Evolutionary conservation across 2,888 invertebrate genomes (phyloP).

Genomic region (Drosophila subquinaria): DNA sequence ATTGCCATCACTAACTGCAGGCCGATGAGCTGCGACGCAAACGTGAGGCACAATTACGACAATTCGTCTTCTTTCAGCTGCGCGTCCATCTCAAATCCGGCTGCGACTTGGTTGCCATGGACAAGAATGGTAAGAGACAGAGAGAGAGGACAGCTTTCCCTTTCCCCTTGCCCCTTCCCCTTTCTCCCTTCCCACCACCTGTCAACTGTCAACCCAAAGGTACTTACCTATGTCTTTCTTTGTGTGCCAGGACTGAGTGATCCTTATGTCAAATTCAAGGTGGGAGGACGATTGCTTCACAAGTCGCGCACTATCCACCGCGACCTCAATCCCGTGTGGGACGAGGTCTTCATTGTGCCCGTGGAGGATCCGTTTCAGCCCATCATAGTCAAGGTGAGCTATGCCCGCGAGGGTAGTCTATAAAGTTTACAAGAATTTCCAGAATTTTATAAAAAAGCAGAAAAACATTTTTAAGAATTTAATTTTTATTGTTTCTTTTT

Average conservation of each 20-base stretch:
- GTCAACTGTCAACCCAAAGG: neutral
- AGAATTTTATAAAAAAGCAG: neutral
- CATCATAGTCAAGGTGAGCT: slow-evolving; percentile 92
- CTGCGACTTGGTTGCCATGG: slow-evolving; percentile 95
- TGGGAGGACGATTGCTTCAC: slow-evolving; percentile 93
- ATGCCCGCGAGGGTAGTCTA: neutral
- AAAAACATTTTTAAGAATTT: no score
- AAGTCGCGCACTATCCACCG: slow-evolving; percentile 97
- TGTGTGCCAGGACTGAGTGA: slow-evolving; percentile 93
- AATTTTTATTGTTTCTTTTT: no score
- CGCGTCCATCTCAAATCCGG: slow-evolving; percentile 95
- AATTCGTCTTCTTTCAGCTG: slow-evolving; percentile 96
- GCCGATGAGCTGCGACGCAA: slow-evolving; percentile 90
- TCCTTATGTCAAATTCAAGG: slow-evolving; percentile 98
- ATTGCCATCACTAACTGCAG: slow-evolving; percentile 72
- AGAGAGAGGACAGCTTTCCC: slow-evolving; percentile 25
- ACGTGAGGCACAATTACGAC: slow-evolving; percentile 91
- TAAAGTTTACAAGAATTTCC: neutral
- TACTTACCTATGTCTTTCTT: slow-evolving; percentile 42
- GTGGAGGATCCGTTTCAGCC: slow-evolving; percentile 96
- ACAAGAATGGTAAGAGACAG: slow-evolving; percentile 92
- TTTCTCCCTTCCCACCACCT: neutral
- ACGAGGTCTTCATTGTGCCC: slow-evolving; percentile 96
- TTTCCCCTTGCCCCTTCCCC: neutral
- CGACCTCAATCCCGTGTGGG: slow-evolving; percentile 99